Evolutionary conservation across 2,797 vertebrate genomes (phyloP), one percentile per base, ranked within the genome.

Genomic region (Enteromius afrohamiltoni): DNA sequence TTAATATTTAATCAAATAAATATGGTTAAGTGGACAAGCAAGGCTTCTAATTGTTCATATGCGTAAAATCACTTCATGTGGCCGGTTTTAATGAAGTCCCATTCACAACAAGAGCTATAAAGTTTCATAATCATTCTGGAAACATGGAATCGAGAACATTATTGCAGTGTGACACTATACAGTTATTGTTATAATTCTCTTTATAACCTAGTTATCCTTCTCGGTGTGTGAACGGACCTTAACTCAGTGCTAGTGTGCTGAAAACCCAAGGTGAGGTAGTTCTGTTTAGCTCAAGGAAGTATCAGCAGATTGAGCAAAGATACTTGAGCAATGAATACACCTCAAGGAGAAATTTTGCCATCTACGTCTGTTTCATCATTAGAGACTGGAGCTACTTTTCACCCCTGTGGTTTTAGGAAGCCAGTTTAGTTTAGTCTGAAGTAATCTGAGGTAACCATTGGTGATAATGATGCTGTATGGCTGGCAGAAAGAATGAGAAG

Each of bases 401-500:
- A 85, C 86, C 86, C 77, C 47, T 68, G 84, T 60, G 83, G 29
- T 1, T 6, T 83, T 83, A 81, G 55, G 81, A 82, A 84, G 83
- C 68, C 14, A 45, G 77, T 79, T 71, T 77, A 85, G 80, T 65
- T 74, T 71, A 80, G 79, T 60, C 23, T 80, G 79, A n/a, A 82
- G 74, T 81, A 74, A 58, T 73, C 68, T 73, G 40, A 77, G 73
- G 86, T 83, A 79, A 67, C 81, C 69, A 77, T 86, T 90, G 86
- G 90, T 90, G 89, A 90, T 89, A 87, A 90, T 88, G 90, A 86
- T 83, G 75, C 87, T 58, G 84, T 85, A 88, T 90, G 92, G 90
- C 91, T 86, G 70, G 34, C 55, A 42, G 89, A 88, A 89, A 83
- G 68, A 60, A 80, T 11, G 71, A 87, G 65, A 4, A 64, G 14